A percentile compares a stretch with the other conserved stretches of the same genome.
phyloP scores from a whole-genome alignment of 2,797 vertebrate species.

The Acanthopagrus latus region DNA sequence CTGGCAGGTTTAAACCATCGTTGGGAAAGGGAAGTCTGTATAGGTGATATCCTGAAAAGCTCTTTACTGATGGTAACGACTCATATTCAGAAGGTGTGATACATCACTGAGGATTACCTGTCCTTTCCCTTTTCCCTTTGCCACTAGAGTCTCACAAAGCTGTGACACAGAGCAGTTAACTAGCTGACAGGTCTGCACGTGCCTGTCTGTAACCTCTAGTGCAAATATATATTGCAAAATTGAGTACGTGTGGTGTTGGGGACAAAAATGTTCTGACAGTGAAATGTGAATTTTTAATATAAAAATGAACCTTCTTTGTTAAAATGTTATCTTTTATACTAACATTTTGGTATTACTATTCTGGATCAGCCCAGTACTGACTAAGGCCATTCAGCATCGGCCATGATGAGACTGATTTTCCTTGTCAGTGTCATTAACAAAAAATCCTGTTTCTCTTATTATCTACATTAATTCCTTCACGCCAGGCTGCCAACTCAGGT shows the following conservation, averaged over 20 bases:
- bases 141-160: too few relatives aligned
- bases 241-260: background rate
- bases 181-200: constrained; percentile 27
- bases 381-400: background rate
- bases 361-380: background rate
- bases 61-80: too few relatives aligned
- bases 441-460: background rate
- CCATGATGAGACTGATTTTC: background rate
- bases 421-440: background rate
- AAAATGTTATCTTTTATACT: background rate
- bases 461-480: background rate
- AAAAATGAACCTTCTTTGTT: background rate
- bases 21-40: too few relatives aligned
- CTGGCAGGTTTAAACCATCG: too few relatives aligned
- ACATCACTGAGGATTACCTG: too few relatives aligned
- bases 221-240: background rate
- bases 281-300: background rate
- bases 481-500: too few relatives aligned
- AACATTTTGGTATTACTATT: background rate
- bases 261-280: background rate
- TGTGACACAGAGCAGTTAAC: background rate
- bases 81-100: too few relatives aligned
- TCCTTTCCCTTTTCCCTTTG: too few relatives aligned
- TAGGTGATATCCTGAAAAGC: too few relatives aligned
- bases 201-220: constrained; percentile 8